Conservation (phyloP, 2,797 vertebrate species). For the Cryptoprocta ferox region DNA sequence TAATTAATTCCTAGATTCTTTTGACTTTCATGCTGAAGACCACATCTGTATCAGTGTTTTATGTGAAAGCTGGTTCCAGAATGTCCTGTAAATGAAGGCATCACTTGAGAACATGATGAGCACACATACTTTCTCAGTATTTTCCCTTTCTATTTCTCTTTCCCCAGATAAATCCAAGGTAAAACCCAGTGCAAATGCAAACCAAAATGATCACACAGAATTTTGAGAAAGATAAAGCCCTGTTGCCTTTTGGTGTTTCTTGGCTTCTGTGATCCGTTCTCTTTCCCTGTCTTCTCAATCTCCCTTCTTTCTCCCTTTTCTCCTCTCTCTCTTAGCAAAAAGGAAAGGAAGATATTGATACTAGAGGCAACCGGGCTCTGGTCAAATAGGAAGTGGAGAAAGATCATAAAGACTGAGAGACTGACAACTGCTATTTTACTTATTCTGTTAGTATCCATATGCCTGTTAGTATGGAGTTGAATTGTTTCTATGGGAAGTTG, state of each 20-base stretch:
- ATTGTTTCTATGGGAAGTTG: slow-evolving; percentile 70
- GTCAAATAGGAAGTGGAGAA: slow-evolving; percentile 18
- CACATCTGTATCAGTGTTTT: not conserved
- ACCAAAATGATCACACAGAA: not conserved
- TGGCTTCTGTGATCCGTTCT: not conserved
- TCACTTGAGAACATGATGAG: not conserved
- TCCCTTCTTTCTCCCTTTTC: not conserved
- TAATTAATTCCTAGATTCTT: not conserved
- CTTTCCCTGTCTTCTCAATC: not conserved
- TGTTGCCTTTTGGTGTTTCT: not conserved
- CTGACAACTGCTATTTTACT: slow-evolving; percentile 63
- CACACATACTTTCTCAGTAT: not conserved
- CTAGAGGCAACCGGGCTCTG: not conserved
- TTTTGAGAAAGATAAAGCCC: not conserved
- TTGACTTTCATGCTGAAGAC: not conserved
- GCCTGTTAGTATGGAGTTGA: slow-evolving; percentile 55
- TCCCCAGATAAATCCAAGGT: not conserved
- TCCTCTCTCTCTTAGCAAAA: not conserved
- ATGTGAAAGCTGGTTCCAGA: not conserved
- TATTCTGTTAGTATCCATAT: slow-evolving; percentile 63
- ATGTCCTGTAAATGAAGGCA: not conserved
- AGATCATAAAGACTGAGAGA: not conserved
- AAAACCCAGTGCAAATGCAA: not conserved
- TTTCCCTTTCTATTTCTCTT: slow-evolving; percentile 12
- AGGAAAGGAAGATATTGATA: not conserved